Conservation (phyloP, 2,797 vertebrate genomes). For the Vireo griseus region DNA sequence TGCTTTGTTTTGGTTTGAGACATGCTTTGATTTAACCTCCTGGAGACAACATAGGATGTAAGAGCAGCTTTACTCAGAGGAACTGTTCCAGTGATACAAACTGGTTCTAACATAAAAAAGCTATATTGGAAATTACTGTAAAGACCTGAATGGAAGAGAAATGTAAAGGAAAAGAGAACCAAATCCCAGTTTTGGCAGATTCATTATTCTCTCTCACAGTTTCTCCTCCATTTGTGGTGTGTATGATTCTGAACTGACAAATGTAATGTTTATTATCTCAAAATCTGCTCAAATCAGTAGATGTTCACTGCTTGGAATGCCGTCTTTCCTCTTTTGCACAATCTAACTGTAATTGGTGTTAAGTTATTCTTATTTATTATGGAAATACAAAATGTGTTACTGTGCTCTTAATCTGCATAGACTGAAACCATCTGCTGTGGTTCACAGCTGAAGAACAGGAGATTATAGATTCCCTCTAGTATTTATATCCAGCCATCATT, state of each 20-base stretch:
- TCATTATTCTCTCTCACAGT: not conserved
- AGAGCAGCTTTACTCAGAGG: not conserved
- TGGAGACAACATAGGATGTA: not conserved
- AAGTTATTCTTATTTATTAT: constrained; percentile 53
- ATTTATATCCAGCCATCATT: not conserved
- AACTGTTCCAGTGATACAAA: not conserved
- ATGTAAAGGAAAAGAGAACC: not conserved
- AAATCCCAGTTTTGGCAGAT: not conserved
- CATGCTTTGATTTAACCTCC: not conserved
- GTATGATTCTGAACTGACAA: not conserved
- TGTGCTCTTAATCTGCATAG: constrained; percentile 52
- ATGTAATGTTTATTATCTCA: constrained; percentile 21
- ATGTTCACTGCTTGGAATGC: not conserved
- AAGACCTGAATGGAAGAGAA: not conserved
- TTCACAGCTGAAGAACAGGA: constrained; percentile 29
- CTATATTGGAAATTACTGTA: not conserved
- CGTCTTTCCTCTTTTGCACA: not conserved
- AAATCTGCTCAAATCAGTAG: not conserved
- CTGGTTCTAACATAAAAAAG: not conserved
- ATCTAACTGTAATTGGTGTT: not conserved
- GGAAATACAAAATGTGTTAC: constrained; percentile 45
- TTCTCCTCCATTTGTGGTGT: not conserved
- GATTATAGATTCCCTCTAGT: not conserved
- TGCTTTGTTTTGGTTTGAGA: not conserved
- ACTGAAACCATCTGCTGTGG: constrained; percentile 45